A percentile compares a stretch with the other conserved stretches of the same genome.
phyloP scores from a whole-genome alignment of 1,140 invertebrate species.

The Bombyx mandarina region DNA sequence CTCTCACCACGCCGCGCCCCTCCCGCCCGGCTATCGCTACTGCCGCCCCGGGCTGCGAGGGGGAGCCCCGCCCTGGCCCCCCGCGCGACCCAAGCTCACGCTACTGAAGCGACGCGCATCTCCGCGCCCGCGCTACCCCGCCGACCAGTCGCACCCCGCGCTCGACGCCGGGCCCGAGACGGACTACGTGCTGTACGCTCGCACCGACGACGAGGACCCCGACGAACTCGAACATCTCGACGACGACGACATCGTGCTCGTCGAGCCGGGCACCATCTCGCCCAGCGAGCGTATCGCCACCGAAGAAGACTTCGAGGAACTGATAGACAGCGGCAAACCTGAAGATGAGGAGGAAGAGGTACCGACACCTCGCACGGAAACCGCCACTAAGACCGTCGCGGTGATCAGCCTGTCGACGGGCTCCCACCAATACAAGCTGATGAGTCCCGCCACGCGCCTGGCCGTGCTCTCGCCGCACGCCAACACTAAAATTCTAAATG shows the following conservation, averaged over 20 bases:
- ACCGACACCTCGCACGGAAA: conserved; percentile 51
- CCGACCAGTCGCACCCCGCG: conserved; percentile 33
- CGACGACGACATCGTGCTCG: conserved; percentile 75
- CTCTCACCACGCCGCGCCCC: conserved; percentile 57
- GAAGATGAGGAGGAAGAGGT: conserved; percentile 65
- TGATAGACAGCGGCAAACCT: conserved; percentile 72
- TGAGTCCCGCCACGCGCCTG: conserved; percentile 51
- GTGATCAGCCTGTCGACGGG: conserved; percentile 64
- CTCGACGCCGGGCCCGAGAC: conserved; percentile 71
- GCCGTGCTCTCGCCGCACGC: conserved; percentile 57
- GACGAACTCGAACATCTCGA: conserved; percentile 68
- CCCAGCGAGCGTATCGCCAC: conserved; percentile 75
- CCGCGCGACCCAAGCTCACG: conserved; percentile 47
- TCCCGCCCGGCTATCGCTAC: conserved; percentile 61
- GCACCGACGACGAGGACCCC: conserved; percentile 59
- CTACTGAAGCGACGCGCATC: conserved; percentile 64
- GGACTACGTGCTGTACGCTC: conserved; percentile 74
- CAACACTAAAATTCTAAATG: conserved; percentile 65
- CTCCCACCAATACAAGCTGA: conserved; percentile 65
- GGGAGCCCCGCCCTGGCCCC: conserved; percentile 9
- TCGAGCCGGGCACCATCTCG: conserved; percentile 73
- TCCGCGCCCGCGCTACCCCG: conserved; percentile 63
- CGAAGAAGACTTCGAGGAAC: conserved; percentile 74
- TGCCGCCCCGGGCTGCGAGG: conserved; percentile 67
- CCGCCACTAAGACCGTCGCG: conserved; percentile 66